Evolutionary conservation across 1,140 invertebrate genomes (phyloP).

Genomic region (Cryptotermes secundus): DNA sequence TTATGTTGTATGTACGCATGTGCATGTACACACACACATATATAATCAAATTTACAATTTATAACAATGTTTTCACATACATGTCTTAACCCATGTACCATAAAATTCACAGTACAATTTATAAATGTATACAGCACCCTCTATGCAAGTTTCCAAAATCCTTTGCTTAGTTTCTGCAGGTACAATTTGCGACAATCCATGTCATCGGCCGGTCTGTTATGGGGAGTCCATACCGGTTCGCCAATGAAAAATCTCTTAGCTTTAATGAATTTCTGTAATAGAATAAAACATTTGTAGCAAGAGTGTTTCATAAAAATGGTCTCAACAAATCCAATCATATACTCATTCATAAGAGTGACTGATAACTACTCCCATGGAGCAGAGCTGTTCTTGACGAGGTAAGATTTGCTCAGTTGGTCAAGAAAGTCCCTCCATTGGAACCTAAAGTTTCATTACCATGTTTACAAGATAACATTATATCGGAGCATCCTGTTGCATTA

Average conservation of each 20-base stretch:
- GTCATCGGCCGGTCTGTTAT: constrained; percentile 87
- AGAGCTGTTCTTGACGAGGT: too few species aligned
- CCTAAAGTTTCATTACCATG: too few species aligned
- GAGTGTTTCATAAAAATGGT: too few species aligned
- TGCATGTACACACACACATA: too few species aligned
- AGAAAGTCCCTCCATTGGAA: too few species aligned
- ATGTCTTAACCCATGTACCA: neutral
- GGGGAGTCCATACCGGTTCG: constrained; percentile 87
- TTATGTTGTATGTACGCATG: too few species aligned
- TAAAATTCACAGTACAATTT: neutral
- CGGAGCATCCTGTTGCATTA: too few species aligned
- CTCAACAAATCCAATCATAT: too few species aligned
- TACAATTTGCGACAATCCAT: constrained; percentile 76
- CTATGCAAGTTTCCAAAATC: constrained; percentile 27
- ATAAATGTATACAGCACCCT: neutral
- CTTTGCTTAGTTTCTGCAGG: constrained; percentile 52
- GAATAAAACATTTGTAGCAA: constrained; percentile 31
- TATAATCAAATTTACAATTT: neutral
- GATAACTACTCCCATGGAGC: too few species aligned
- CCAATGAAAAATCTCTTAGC: constrained; percentile 87
- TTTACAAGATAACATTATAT: too few species aligned
- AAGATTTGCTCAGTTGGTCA: too few species aligned
- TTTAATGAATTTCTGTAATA: constrained; percentile 80
- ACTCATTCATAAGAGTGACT: too few species aligned
- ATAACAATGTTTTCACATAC: neutral